Evolutionary conservation across 2,888 invertebrate genomes (phyloP).

Genomic region (Leptogaster cylindrica): DNA sequence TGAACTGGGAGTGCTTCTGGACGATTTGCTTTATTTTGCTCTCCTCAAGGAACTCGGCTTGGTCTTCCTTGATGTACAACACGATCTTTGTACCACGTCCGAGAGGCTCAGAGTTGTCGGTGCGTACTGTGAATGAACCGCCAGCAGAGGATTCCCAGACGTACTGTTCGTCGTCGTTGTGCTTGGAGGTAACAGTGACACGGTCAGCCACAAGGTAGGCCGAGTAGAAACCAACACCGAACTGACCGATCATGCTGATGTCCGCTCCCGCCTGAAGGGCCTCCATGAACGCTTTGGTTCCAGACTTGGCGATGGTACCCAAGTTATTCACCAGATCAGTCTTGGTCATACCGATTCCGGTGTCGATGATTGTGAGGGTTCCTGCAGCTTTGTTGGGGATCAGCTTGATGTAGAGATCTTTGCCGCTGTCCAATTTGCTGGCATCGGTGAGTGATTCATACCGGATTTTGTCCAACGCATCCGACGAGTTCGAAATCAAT

Average conservation of each 20-base stretch:
- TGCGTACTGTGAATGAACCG: conserved; percentile 91
- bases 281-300: conserved; percentile 99
- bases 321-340: conserved; percentile 98
- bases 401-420: conserved; percentile 95
- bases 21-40: conserved; percentile 94
- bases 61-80: conserved; percentile 94
- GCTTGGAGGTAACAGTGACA: conserved; percentile 91
- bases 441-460: conserved; percentile 98
- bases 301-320: conserved; percentile 99
- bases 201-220: conserved; percentile 96
- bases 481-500: conserved; percentile 98
- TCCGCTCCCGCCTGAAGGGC: conserved; percentile 98
- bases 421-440: conserved; percentile 88
- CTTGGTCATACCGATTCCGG: conserved; percentile 99
- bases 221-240: conserved; percentile 99
- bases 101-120: conserved; percentile 79
- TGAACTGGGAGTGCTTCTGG: conserved; percentile 99
- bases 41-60: conserved; percentile 93
- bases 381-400: conserved; percentile 95
- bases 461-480: conserved; percentile 90
- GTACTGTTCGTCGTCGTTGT: conserved; percentile 98
- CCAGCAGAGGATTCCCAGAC: conserved; percentile 98
- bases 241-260: conserved; percentile 99
- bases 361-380: conserved; percentile 94
- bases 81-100: conserved; percentile 95